Evolutionary conservation across 2,113 vertebrate genomes (phyloP).

Genomic region (Aegotheles bennettii): DNA sequence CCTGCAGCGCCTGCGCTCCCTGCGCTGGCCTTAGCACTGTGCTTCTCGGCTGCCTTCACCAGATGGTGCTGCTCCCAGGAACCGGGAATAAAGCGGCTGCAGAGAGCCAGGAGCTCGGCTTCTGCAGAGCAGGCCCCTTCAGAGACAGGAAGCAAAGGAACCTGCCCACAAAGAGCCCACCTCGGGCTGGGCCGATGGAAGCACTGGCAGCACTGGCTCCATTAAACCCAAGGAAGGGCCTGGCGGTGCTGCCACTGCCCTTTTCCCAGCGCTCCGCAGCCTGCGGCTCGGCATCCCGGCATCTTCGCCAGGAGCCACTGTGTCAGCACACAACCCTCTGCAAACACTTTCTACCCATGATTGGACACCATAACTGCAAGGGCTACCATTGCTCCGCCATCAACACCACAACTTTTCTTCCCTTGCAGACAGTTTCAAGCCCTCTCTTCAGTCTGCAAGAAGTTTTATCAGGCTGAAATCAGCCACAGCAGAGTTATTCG

Average conservation of each 20-base stretch:
- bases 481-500: neutral
- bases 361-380: neutral
- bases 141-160: neutral
- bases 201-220: neutral
- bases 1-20: neutral
- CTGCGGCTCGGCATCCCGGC: neutral
- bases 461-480: neutral
- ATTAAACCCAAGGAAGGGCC: neutral
- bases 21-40: neutral
- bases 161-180: neutral
- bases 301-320: neutral
- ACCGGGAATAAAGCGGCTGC: accelerated
- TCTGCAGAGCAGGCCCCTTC: neutral
- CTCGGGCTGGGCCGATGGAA: neutral
- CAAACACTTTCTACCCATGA: neutral
- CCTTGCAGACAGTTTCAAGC: neutral
- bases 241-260: neutral
- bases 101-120: neutral
- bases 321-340: neutral
- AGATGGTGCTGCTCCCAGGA: neutral
- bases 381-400: neutral
- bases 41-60: neutral
- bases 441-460: neutral
- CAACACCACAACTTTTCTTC: neutral
- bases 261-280: accelerated